Conservation (phyloP, 1,140 invertebrate genomes). For the Eubasilissa regina region DNA sequence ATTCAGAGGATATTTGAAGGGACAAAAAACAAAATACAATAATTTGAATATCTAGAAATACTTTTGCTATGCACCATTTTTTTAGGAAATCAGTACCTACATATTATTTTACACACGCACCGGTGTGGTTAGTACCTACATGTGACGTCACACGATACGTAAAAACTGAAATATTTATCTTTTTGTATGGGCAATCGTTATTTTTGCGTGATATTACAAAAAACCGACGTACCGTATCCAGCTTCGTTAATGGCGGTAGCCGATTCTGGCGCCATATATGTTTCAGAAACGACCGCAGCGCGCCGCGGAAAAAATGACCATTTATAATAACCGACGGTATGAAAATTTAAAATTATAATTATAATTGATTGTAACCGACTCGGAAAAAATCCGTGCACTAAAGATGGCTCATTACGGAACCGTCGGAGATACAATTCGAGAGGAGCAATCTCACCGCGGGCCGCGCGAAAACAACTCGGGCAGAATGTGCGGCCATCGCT, state of each 20-base stretch:
- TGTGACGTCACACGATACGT: neutral
- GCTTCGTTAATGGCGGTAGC: constrained; percentile 33
- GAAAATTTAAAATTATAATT: constrained; percentile 56
- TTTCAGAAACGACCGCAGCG: constrained; percentile 21
- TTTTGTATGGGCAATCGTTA: neutral
- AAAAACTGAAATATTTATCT: neutral
- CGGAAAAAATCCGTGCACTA: constrained; percentile 22
- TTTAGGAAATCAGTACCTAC: too few species aligned
- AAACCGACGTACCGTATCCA: too few species aligned
- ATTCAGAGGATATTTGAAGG: too few species aligned
- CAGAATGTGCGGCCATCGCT: constrained; percentile 23
- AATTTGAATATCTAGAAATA: too few species aligned
- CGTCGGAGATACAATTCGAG: constrained; percentile 48
- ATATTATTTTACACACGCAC: too few species aligned
- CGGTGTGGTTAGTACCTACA: too few species aligned
- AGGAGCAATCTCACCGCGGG: constrained; percentile 40
- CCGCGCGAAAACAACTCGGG: constrained; percentile 11
- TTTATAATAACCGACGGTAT: constrained; percentile 53
- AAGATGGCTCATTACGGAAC: constrained; percentile 49
- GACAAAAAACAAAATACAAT: too few species aligned
- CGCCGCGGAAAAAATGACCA: constrained; percentile 41
- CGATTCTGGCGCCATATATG: constrained; percentile 26
- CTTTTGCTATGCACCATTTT: too few species aligned
- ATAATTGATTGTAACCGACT: constrained; percentile 52
- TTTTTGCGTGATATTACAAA: too few species aligned